A percentile compares a stretch with the other conserved stretches of the same genome.
Conservation (phyloP, 2,797 vertebrate genomes). For the Characodon lateralis region DNA sequence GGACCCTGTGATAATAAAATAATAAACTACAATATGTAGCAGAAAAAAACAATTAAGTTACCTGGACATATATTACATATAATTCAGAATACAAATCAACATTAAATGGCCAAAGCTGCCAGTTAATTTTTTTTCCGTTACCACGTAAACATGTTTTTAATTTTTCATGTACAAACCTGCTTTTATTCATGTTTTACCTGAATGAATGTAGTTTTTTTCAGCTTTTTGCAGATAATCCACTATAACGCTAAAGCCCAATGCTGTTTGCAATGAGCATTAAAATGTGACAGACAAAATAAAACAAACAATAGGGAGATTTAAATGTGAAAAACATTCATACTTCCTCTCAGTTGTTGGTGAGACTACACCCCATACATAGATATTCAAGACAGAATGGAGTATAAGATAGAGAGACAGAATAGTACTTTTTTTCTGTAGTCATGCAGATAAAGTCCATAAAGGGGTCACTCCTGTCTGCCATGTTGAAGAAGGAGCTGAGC, state of each 20-base stretch:
- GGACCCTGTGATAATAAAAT: conserved; percentile 19
- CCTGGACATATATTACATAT: too few relatives aligned
- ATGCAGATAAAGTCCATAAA: background rate
- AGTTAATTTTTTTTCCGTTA: background rate
- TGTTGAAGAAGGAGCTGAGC: background rate
- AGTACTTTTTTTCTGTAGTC: background rate
- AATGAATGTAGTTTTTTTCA: background rate
- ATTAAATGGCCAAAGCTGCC: too few relatives aligned
- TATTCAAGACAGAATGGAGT: background rate
- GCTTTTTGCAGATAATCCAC: background rate
- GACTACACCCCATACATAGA: background rate
- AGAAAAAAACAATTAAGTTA: too few relatives aligned
- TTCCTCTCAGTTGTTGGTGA: background rate
- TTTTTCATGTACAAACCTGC: too few relatives aligned
- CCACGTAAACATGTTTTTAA: too few relatives aligned
- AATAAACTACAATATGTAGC: conserved; percentile 8
- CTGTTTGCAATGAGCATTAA: background rate
- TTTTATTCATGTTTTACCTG: background rate
- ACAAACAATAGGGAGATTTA: background rate
- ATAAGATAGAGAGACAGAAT: background rate
- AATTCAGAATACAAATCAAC: too few relatives aligned
- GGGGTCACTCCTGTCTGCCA: background rate
- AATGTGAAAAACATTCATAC: background rate
- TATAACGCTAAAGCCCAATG: background rate
- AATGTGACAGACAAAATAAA: background rate